phyloP scores from a whole-genome alignment of 2,113 vertebrate species.

The Parotia lawesii region DNA sequence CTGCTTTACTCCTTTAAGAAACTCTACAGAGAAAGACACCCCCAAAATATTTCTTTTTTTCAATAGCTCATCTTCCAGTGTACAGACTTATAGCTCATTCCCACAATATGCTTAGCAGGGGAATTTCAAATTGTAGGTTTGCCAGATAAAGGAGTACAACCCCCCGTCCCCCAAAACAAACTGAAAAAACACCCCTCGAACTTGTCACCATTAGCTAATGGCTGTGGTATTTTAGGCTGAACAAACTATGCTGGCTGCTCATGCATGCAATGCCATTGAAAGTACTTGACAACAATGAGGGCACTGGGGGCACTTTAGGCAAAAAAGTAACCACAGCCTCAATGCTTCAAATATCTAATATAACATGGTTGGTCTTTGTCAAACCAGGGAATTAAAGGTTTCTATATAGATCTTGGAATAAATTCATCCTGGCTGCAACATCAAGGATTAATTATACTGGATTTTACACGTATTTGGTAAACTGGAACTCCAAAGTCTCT shows the following conservation, averaged over 20 bases:
- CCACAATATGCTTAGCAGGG: rapidly evolving
- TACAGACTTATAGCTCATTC: neutral
- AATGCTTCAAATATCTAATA: neutral
- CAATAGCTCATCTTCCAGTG: neutral
- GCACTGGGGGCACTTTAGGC: neutral
- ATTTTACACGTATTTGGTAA: neutral
- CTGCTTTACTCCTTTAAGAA: neutral
- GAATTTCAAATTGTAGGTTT: neutral
- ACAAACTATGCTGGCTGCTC: neutral
- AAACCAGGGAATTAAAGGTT: neutral
- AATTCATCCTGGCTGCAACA: neutral
- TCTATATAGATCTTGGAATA: neutral
- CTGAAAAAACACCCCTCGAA: rapidly evolving
- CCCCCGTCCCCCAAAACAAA: neutral
- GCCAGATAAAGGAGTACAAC: neutral
- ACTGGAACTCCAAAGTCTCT: neutral
- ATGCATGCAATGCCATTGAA: neutral
- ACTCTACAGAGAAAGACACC: neutral
- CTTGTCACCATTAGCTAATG: neutral
- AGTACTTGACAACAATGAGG: neutral
- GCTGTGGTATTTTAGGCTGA: neutral
- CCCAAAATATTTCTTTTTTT: neutral
- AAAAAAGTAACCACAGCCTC: neutral
- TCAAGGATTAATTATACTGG: neutral
- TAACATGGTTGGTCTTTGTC: neutral